Evolutionary conservation across 2,113 vertebrate genomes (phyloP), one percentile per base, ranked within the genome.

Genomic region (Chelonoidis abingdonii): DNA sequence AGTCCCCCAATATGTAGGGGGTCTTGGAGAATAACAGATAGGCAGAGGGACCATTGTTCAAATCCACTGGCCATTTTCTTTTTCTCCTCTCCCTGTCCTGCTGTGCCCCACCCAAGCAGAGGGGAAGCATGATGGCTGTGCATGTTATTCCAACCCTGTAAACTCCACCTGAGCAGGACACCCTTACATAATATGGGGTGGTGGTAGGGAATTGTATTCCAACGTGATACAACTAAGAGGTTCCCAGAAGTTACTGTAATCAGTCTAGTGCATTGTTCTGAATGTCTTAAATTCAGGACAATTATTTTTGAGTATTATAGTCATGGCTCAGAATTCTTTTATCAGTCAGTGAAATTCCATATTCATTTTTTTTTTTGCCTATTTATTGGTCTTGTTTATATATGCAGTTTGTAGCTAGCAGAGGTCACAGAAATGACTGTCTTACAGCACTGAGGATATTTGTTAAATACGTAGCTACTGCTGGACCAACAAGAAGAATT

Each of bases 221-320:
- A 0, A 29, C 44, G 50, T n/a, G 5, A 49, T 50, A 62, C 1
- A 2, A 6, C 3, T 9, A n/a, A 65, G 90, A 52, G 47, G 24
- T 17, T 82, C 69, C 83, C n/a, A 52, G 52, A 47, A 14, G 1
- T 6, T 22, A 8, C 56, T 84, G 31, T 4, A 76, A 56, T 17
- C 80, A 27, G 53, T 22, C 93, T 4, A 25, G 1, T 85, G 85
- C 0, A 49, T 8, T 81, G 89, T 22, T 53, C 52, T 87, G 25
- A 47, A 47, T 2, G 4, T 84, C 59, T 35, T 72, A 22, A 38
- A 19, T 72, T 72, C 0, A 0, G 25, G 29, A 52, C 38, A 81
- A 24, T 65, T 50, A 54, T 57, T 87, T 75, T 87, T 65, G 59
- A 76, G 5, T 22, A 27, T 17, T 31, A 75, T 17, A 24, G 8